phyloP scores from a whole-genome alignment of 2,888 invertebrate species.

The Blastobasis adustella region DNA sequence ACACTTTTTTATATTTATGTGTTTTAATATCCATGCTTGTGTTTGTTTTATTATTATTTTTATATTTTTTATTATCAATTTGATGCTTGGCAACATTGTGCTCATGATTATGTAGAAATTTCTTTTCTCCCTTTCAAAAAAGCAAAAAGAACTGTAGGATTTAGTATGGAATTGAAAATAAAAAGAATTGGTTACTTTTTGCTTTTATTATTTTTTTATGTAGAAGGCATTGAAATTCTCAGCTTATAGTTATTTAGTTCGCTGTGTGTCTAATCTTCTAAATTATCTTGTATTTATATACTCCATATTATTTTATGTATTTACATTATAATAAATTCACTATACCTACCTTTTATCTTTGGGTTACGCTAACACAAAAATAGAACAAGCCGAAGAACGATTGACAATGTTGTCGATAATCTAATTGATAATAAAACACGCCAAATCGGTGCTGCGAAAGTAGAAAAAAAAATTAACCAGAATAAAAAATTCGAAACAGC shows the following conservation, averaged over 20 bases:
- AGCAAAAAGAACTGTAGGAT: slow-evolving; percentile 51
- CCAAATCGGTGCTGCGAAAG: background rate
- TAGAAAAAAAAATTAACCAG: slow-evolving; percentile 33
- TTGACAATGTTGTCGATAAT: slow-evolving; percentile 70
- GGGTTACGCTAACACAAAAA: slow-evolving; percentile 18
- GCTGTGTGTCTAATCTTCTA: slow-evolving; percentile 46
- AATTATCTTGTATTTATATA: slow-evolving; percentile 25
- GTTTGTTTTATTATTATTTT: slow-evolving; percentile 48
- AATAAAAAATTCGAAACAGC: slow-evolving; percentile 55
- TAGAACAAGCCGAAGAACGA: slow-evolving; percentile 22
- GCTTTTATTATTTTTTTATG: slow-evolving; percentile 37
- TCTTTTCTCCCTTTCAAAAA: slow-evolving; percentile 21
- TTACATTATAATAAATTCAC: slow-evolving; percentile 27
- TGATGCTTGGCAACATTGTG: slow-evolving; percentile 75
- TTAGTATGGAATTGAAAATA: slow-evolving; percentile 13
- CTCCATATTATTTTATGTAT: slow-evolving; percentile 25
- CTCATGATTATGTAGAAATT: slow-evolving; percentile 43
- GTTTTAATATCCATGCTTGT: slow-evolving; percentile 57
- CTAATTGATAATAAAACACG: slow-evolving; percentile 66
- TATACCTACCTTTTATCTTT: slow-evolving; percentile 33
- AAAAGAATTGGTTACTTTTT: slow-evolving; percentile 47
- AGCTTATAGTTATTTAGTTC: slow-evolving; percentile 44
- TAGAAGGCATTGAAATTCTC: slow-evolving; percentile 53
- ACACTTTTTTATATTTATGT: slow-evolving; percentile 30
- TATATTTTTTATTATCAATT: slow-evolving; percentile 68